Conservation (phyloP, 2,797 vertebrate genomes). For the Periparus ater region DNA sequence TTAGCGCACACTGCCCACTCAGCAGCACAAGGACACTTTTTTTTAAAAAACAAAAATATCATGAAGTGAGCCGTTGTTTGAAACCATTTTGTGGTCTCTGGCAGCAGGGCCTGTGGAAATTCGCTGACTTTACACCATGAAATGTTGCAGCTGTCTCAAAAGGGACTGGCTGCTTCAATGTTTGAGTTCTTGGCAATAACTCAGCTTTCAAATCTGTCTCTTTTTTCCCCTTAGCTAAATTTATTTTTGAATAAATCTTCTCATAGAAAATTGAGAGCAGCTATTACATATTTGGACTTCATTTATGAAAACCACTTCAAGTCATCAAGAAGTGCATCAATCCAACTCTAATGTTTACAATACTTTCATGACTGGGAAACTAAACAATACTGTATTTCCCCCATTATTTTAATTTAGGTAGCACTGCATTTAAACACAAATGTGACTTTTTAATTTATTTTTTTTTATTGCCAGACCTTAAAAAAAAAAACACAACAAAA, state of each 20-base stretch:
- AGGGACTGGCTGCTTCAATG: conserved; percentile 77
- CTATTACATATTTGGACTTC: conserved; percentile 78
- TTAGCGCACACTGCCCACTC: conserved; percentile 84
- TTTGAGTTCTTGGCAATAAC: conserved; percentile 79
- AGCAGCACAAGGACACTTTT: conserved; percentile 79
- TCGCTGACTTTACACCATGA: conserved; percentile 92
- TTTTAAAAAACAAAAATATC: conserved; percentile 75
- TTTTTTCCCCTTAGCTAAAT: conserved; percentile 75
- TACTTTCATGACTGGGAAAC: conserved; percentile 63
- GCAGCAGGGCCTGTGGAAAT: conserved; percentile 90
- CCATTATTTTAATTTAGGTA: conserved; percentile 74
- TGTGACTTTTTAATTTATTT: not conserved
- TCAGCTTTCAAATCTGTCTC: conserved; percentile 79
- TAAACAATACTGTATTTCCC: conserved; percentile 67
- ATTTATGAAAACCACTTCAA: conserved; percentile 73
- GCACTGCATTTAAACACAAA: conserved; percentile 65
- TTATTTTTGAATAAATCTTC: conserved; percentile 83
- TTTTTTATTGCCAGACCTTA: not conserved
- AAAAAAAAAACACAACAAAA: not conserved
- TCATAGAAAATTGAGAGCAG: conserved; percentile 77
- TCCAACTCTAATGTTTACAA: conserved; percentile 65
- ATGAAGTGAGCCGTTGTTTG: conserved; percentile 89
- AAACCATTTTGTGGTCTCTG: conserved; percentile 94
- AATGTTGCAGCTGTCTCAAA: conserved; percentile 92
- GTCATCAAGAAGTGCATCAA: conserved; percentile 68